Base-by-base conservation (phyloP, 2,113 vertebrate species). In the Ondatra zibethicus region DNA sequence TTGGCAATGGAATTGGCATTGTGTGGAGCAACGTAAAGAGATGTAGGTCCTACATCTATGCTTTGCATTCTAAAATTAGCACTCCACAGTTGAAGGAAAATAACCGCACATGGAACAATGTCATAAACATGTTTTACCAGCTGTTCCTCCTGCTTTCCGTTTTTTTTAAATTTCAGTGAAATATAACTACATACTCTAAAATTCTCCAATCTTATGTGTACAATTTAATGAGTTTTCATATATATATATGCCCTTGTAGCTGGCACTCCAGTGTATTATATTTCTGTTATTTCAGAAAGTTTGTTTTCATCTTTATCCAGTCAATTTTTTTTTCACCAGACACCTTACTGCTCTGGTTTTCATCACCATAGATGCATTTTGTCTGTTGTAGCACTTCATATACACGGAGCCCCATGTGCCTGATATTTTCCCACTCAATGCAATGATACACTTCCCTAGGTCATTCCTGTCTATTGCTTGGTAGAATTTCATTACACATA, bases 21-120 rank as follows among this genome's bases (percentile, higher is more conserved):
- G 63, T 25, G 65, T 63, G 80, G 81, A 92, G 23, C 9, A 63
- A 94, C 63, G 68, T 85, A 95, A 96, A 88, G 78, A 91, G 89
- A 93, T 87, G 68, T 68, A 91, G 52, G 73, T 72, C 77, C 55
- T 84, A 92, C 23, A 75, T 94, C 75, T 65, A 58, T 93, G 94
- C 85, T 50, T 94, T 93, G 50, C 3, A n/a, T 85, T 87, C 88
- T 94, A 95, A 95, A 94, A 89, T 95, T 85, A 97, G 68, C 88
- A 89, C 47, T 93, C 70, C 61, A 88, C 61, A 94, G 42, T 93
- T 73, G 31, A 94, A 89, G 61, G 89, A 87, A 96, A 96, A 95
- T 87, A 92, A 94, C 94, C 94, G 93, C 63, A 94, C 93, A 78
- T 36, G 63, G 36, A 96, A 93, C 68, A 76, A 88, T 84, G 82